Base-by-base conservation (phyloP, 2,797 vertebrate genomes). In the Acipenser oxyrinchus region DNA sequence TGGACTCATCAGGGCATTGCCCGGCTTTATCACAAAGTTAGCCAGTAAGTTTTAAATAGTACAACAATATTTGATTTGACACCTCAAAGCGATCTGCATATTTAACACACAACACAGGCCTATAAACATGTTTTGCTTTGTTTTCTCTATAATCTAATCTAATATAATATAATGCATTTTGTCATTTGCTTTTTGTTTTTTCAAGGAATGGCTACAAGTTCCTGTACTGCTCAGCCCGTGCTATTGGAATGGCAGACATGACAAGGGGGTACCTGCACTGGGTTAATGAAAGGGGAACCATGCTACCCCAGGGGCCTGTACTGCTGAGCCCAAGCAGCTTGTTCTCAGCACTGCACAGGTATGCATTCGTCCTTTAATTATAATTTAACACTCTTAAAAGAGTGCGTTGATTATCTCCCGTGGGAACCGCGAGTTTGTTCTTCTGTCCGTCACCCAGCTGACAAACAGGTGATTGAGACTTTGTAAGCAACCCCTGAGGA, bases 161-260 rank as follows among this genome's bases (percentile, higher is more conserved):
- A 37, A 37, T 37, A 37, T 37, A 37, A 37, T 37, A 37, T 37
- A 37, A 37, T 37, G 37, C 37, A 5, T 37, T 37, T 37, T 37
- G 37, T 37, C 37, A 0, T 37, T 37, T 37, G n/a, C n/a, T 37
- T 37, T 37, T 37, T 68, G 49, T 76, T 65, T 75, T 55, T 77
- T 71, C 68, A 80, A 98, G 96, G 78, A 98, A 98, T 0, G 96
- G 96, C 18, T 98, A 98, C 73, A 98, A 98, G 78, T 97, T 98
- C 74, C 84, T 98, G 78, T 98, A 98, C 79, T 98, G 96, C 75
- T 98, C 96, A 0, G 96, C 96, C 0, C 89, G 95, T 5, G 96
- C 96, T 60, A 98, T 98, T 9, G 96, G 96, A n/a, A 97, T 98
- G 96, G 96, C 96, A 1, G 94, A 91, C 67, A 98, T 98, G 94